These are phyloP conservation scores for Acanthornis magna DNA, from an alignment of 2,797 vertebrate species.

Conservation along the genomic window DNA sequence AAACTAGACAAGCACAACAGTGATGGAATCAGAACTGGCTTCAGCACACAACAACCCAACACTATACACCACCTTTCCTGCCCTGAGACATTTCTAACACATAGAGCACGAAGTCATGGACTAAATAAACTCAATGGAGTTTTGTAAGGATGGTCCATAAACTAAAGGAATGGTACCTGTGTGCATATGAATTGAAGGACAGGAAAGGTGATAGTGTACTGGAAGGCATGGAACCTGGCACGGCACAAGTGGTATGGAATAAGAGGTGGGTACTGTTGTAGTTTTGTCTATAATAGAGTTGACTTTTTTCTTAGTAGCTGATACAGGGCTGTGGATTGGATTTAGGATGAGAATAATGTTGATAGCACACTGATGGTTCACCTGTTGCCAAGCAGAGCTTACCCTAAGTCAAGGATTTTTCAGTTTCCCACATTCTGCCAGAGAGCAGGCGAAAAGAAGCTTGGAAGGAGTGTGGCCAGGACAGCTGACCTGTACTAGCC, in stretches of 20 bases:
- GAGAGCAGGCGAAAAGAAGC: background rate
- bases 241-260: background rate
- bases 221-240: background rate
- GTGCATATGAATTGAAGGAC: background rate
- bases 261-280: background rate
- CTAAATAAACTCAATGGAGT: background rate
- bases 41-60: background rate
- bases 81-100: background rate
- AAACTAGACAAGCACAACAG: background rate
- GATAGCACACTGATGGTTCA: background rate
- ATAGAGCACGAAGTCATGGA: background rate
- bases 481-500: background rate
- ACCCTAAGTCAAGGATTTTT: background rate
- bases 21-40: background rate
- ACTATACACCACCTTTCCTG: background rate
- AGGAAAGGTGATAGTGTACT: background rate
- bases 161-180: background rate
- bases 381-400: background rate
- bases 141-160: background rate
- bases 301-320: background rate
- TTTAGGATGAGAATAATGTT: background rate
- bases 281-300: background rate
- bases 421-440: background rate
- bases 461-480: accelerated
- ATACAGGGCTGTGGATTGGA: background rate